These are phyloP conservation scores for Meandrusa payeni DNA, from an alignment of 2,888 invertebrate genomes.

Conservation along the genomic window DNA sequence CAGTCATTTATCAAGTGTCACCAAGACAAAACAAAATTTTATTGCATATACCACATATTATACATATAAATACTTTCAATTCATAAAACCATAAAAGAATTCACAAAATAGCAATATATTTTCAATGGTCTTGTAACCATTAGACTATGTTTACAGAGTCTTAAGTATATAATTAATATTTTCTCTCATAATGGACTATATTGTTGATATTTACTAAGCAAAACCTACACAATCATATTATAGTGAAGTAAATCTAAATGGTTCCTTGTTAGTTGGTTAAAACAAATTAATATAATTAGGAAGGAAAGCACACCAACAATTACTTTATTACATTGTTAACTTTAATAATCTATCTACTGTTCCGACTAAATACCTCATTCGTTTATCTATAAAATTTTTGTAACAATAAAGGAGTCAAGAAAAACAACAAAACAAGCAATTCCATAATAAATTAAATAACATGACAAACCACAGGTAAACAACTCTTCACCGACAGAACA, in stretches of 20 bases:
- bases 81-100: conserved; percentile 1
- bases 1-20: conserved; percentile 28
- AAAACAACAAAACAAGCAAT: conserved; percentile 75
- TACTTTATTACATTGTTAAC: conserved; percentile 26
- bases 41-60: conserved; percentile 7
- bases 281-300: conserved; percentile 29
- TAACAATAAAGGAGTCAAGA: conserved; percentile 52
- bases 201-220: conserved; percentile 2
- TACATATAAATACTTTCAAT: conserved; percentile 18
- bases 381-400: conserved; percentile 46
- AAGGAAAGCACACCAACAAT: conserved; percentile 35
- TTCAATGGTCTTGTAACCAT: too few relatives aligned
- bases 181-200: conserved; percentile 2
- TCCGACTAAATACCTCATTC: conserved; percentile 41
- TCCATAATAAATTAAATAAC: conserved; percentile 76
- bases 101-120: not conserved
- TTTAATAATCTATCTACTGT: conserved; percentile 30
- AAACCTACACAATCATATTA: conserved; percentile 4
- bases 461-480: conserved; percentile 65
- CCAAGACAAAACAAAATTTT: conserved; percentile 27
- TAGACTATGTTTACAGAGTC: too few relatives aligned
- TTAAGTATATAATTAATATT: too few relatives aligned
- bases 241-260: conserved; percentile 2
- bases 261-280: conserved; percentile 33
- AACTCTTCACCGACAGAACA: conserved; percentile 68